Percentiles rank a stretch among this genome's conserved stretches.
Conservation (phyloP, 1,140 invertebrate genomes). For the Drosophila suzukii region DNA sequence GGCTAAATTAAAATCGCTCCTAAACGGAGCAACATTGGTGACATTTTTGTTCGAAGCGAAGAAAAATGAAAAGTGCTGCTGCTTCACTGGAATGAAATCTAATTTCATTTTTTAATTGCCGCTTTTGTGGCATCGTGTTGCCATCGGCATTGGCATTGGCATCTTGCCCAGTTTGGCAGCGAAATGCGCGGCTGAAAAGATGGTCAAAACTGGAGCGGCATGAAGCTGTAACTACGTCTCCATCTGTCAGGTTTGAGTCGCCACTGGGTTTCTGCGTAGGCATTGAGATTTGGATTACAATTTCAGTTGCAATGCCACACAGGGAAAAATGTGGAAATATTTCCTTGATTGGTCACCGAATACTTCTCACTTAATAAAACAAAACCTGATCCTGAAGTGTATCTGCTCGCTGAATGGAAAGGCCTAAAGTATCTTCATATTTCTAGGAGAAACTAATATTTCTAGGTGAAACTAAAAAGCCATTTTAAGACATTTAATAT, state of each 20-base stretch:
- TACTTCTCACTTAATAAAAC: neutral
- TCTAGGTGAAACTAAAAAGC: neutral
- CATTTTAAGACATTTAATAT: too few species aligned
- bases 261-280: conserved; percentile 36
- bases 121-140: conserved; percentile 8
- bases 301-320: conserved; percentile 22
- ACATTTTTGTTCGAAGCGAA: conserved; percentile 40
- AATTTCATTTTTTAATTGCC: conserved; percentile 81
- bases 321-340: conserved; percentile 22
- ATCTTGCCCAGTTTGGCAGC: conserved; percentile 36
- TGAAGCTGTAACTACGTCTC: conserved; percentile 20
- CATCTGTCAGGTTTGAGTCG: conserved; percentile 32
- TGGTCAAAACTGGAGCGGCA: conserved; percentile 34
- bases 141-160: neutral
- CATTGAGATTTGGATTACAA: conserved; percentile 31
- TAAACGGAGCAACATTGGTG: conserved; percentile 39
- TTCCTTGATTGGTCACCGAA: conserved; percentile 9
- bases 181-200: conserved; percentile 1
- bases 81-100: conserved; percentile 64
- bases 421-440: neutral
- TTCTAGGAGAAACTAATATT: neutral
- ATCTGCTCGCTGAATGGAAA: neutral
- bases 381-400: conserved; percentile 10
- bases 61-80: conserved; percentile 68
- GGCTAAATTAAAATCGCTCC: conserved; percentile 31